Evolutionary conservation across 2,797 vertebrate species (phyloP).

Genomic region (Setipinna tenuifilis): DNA sequence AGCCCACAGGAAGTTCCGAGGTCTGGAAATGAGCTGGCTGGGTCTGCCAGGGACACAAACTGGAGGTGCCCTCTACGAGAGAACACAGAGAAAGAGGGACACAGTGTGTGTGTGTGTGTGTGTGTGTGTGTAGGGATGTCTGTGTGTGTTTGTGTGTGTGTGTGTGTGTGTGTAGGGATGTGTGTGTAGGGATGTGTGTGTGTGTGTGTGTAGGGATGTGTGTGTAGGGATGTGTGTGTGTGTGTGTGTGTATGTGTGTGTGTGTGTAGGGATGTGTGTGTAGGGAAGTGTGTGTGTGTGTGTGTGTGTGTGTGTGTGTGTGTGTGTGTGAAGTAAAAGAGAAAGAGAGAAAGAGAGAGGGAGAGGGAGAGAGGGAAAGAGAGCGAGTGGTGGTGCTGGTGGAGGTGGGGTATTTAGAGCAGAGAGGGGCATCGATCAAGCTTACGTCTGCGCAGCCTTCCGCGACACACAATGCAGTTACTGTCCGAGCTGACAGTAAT

Average conservation of each 20-base stretch:
- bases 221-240: too few species aligned
- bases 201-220: too few species aligned
- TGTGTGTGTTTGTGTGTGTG: too few species aligned
- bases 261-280: too few species aligned
- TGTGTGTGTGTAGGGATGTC: too few species aligned
- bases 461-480: not conserved
- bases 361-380: not conserved
- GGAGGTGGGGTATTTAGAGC: not conserved
- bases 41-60: conserved; percentile 48
- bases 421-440: not conserved
- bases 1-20: conserved; percentile 54
- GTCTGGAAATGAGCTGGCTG: conserved; percentile 51
- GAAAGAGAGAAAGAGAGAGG: conserved; percentile 1
- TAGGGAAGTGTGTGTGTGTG: too few species aligned
- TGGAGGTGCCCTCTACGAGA: conserved; percentile 48
- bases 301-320: too few species aligned
- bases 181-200: too few species aligned
- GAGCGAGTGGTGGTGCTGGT: not conserved
- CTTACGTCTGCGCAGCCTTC: not conserved
- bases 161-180: too few species aligned
- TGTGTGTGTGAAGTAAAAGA: too few species aligned
- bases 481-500: conserved; percentile 1
- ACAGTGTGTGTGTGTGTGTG: too few species aligned
- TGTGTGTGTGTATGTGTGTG: too few species aligned
- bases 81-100: conserved; percentile 36